phyloP scores from a whole-genome alignment of 1,140 invertebrate species.

The Orius insidiosus region DNA sequence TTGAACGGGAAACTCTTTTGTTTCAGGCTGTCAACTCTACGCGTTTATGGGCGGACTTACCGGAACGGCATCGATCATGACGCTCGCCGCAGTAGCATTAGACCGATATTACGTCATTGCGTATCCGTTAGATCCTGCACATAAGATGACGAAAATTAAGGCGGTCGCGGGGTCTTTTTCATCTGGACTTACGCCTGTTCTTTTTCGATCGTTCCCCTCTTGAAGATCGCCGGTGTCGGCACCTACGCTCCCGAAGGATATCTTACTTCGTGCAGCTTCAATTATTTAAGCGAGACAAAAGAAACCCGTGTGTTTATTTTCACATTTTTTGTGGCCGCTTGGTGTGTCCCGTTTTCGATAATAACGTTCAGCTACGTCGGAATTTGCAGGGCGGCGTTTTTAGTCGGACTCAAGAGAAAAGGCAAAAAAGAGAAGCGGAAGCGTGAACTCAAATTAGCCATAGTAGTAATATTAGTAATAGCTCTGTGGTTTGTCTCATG shows the following conservation, averaged over 20 bases:
- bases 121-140: conserved; percentile 42
- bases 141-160: conserved; percentile 38
- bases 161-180: conserved; percentile 38
- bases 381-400: conserved; percentile 28
- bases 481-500: conserved; percentile 54
- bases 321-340: conserved; percentile 46
- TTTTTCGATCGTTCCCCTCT: conserved; percentile 46
- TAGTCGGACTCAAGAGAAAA: conserved; percentile 23
- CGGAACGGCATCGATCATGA: conserved; percentile 51
- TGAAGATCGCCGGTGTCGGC: conserved; percentile 48
- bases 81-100: conserved; percentile 46
- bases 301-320: conserved; percentile 42
- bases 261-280: conserved; percentile 63
- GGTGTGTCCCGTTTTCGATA: conserved; percentile 43
- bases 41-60: conserved; percentile 53
- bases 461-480: conserved; percentile 45
- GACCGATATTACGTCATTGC: conserved; percentile 56
- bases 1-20: no score
- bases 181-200: conserved; percentile 53
- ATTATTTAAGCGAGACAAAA: conserved; percentile 45
- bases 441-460: conserved; percentile 44
- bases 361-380: conserved; percentile 52
- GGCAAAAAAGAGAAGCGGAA: conserved; percentile 43
- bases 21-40: conserved; percentile 50
- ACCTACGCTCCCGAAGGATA: conserved; percentile 61